These are phyloP conservation scores for Aphis gossypii DNA, from an alignment of 1,140 invertebrate genomes.

Conservation along the genomic window DNA sequence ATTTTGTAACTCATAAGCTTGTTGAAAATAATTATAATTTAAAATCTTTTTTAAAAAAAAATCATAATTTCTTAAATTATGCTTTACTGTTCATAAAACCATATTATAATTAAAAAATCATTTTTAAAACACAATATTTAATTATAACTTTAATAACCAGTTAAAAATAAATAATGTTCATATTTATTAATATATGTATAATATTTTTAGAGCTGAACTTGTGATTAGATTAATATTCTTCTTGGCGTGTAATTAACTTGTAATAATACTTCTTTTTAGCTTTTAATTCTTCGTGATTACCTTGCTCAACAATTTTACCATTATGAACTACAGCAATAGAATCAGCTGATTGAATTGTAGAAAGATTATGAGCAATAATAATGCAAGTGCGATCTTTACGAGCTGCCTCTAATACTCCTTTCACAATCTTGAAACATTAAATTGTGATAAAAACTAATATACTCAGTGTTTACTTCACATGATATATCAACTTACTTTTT, in stretches of 20 bases:
- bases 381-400: slow-evolving; percentile 86
- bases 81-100: no score
- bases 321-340: slow-evolving; percentile 85
- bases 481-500: slow-evolving; percentile 68
- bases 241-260: slow-evolving; percentile 49
- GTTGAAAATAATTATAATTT: background rate
- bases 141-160: background rate
- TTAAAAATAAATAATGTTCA: background rate
- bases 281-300: slow-evolving; percentile 79
- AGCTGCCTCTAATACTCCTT: slow-evolving; percentile 83
- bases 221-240: slow-evolving; percentile 13
- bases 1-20: background rate
- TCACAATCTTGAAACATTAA: slow-evolving; percentile 72
- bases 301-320: slow-evolving; percentile 79
- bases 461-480: background rate
- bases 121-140: background rate
- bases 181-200: background rate
- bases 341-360: slow-evolving; percentile 90
- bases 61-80: background rate
- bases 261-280: slow-evolving; percentile 75
- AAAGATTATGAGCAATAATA: slow-evolving; percentile 91
- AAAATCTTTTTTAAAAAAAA: background rate
- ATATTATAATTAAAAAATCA: slow-evolving; percentile 64
- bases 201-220: background rate
- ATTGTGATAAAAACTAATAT: background rate